phyloP scores from a whole-genome alignment of 2,888 invertebrate genomes.

The Eristalinus sepulchralis region DNA sequence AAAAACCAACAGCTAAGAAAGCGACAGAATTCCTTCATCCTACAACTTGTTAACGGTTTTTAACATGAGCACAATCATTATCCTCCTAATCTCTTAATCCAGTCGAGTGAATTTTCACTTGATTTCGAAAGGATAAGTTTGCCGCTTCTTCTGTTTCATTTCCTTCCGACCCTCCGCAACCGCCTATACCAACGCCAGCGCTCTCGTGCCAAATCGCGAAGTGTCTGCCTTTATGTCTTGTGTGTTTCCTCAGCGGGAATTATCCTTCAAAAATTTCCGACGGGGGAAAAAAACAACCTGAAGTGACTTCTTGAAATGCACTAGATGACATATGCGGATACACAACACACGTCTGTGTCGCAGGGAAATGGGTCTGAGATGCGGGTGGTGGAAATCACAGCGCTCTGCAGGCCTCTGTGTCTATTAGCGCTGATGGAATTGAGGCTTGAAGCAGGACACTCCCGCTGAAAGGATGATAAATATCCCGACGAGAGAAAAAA shows the following conservation, averaged over 20 bases:
- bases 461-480: slow-evolving; percentile 23
- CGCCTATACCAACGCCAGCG: not conserved
- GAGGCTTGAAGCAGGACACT: slow-evolving; percentile 50
- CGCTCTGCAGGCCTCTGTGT: slow-evolving; percentile 15
- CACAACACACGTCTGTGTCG: slow-evolving; percentile 7
- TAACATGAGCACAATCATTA: slow-evolving; percentile 75
- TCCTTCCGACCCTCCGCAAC: not conserved
- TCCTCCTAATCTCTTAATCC: slow-evolving; percentile 80
- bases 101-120: slow-evolving; percentile 79
- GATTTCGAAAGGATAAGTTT: slow-evolving; percentile 75
- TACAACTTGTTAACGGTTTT: slow-evolving; percentile 69
- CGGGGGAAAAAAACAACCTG: not conserved
- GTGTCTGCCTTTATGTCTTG: slow-evolving; percentile 1
- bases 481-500: slow-evolving; percentile 1
- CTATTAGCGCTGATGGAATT: slow-evolving; percentile 66
- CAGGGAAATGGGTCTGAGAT: not conserved
- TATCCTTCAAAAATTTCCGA: slow-evolving; percentile 53
- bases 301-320: slow-evolving; percentile 6
- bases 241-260: slow-evolving; percentile 31
- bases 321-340: slow-evolving; percentile 43
- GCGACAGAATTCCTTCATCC: slow-evolving; percentile 36
- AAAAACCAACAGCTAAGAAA: not conserved
- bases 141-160: slow-evolving; percentile 35
- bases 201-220: slow-evolving; percentile 15
- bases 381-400: slow-evolving; percentile 3